Evolutionary conservation across 1,140 invertebrate genomes (phyloP).

Genomic region (Drosophila melanica): DNA sequence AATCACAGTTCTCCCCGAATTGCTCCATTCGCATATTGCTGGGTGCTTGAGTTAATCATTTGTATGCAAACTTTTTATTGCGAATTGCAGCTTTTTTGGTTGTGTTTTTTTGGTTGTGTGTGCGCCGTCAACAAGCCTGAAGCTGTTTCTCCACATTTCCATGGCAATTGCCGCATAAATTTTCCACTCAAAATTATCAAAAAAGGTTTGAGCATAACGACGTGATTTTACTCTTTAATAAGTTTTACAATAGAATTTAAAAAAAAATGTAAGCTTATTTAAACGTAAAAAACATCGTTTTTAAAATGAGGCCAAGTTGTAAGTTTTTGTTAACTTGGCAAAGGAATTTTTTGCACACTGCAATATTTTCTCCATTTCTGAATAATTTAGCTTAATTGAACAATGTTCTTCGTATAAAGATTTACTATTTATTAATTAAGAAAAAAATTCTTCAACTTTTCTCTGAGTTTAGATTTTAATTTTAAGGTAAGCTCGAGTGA

Average conservation of each 20-base stretch:
- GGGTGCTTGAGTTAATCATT: conserved; percentile 31
- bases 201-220: not conserved
- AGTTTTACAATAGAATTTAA: not conserved
- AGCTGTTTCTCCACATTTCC: conserved; percentile 16
- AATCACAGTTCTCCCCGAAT: not conserved
- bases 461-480: too few relatives aligned
- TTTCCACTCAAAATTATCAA: conserved; percentile 11
- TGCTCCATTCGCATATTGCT: not conserved
- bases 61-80: conserved; percentile 33
- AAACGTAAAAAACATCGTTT: too few relatives aligned
- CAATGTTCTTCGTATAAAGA: too few relatives aligned
- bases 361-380: too few relatives aligned
- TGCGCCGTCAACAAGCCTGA: not conserved
- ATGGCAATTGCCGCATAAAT: conserved; percentile 24
- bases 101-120: too few relatives aligned
- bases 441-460: too few relatives aligned
- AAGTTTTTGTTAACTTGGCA: too few relatives aligned
- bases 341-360: too few relatives aligned
- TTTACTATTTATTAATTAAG: too few relatives aligned
- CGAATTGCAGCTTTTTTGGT: conserved; percentile 38
- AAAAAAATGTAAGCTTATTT: not conserved
- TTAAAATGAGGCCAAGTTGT: too few relatives aligned
- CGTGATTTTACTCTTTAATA: not conserved
- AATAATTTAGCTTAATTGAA: too few relatives aligned
- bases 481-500: too few relatives aligned